A percentile compares a stretch with the other conserved stretches of the same genome.
Evolutionary conservation across 2,797 vertebrate species (phyloP).

Genomic region (Amblyraja radiata): DNA sequence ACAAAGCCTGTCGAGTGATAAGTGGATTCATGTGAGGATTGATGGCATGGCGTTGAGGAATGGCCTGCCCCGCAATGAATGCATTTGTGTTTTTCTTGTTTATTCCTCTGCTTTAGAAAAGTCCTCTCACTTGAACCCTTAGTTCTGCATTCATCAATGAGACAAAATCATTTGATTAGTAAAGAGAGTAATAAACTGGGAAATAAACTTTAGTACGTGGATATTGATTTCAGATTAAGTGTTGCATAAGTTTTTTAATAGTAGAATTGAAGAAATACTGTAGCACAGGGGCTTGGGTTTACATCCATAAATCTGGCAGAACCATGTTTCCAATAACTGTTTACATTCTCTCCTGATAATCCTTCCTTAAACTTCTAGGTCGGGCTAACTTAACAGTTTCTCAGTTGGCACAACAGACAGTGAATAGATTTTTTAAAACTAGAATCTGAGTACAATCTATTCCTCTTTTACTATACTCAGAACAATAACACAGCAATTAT

Average conservation of each 20-base stretch:
- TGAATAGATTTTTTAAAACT: background rate
- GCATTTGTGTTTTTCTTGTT: background rate
- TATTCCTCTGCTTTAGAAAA: background rate
- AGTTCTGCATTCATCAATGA: slow-evolving; percentile 14
- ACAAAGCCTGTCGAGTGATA: no score
- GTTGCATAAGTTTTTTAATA: background rate
- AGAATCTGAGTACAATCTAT: background rate
- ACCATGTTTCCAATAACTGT: background rate
- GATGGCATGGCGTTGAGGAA: background rate
- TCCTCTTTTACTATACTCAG: background rate
- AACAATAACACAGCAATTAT: background rate
- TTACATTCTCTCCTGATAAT: background rate
- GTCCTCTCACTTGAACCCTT: background rate
- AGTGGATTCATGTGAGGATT: no score
- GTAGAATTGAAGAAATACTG: background rate
- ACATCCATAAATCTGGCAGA: background rate
- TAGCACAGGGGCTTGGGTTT: background rate
- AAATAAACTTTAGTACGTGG: background rate
- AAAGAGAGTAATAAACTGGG: background rate
- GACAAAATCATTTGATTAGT: background rate
- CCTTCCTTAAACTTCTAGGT: background rate
- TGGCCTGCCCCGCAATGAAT: background rate
- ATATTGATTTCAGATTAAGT: background rate
- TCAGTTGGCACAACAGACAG: background rate
- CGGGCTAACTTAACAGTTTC: background rate